A percentile compares a stretch with the other conserved stretches of the same genome.
phyloP scores from a whole-genome alignment of 2,888 invertebrate genomes.

The Leptura quadrifasciata region DNA sequence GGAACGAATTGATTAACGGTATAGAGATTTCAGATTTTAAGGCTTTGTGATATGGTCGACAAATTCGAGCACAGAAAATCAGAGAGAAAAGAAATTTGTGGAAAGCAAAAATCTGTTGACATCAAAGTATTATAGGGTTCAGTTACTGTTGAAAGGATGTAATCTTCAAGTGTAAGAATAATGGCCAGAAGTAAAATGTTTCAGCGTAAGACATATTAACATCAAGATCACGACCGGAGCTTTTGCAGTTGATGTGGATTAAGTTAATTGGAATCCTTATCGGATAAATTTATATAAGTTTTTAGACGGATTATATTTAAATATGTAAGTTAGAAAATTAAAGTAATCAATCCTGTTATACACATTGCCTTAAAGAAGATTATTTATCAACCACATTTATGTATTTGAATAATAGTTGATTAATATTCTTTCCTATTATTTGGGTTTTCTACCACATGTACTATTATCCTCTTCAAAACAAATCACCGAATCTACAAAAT shows the following conservation, averaged over 20 bases:
- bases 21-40: not conserved
- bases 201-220: constrained; percentile 30
- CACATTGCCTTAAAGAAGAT: too few species aligned
- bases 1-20: not conserved
- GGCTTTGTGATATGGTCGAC: not conserved
- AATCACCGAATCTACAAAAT: too few species aligned
- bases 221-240: constrained; percentile 17
- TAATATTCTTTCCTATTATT: too few species aligned
- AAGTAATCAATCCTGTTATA: too few species aligned
- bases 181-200: constrained; percentile 34
- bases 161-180: constrained; percentile 35
- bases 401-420: too few species aligned
- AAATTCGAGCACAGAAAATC: not conserved
- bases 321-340: not conserved
- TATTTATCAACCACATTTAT: too few species aligned
- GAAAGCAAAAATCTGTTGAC: constrained; percentile 23
- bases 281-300: constrained; percentile 8
- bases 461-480: too few species aligned
- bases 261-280: constrained; percentile 33
- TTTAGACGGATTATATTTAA: not conserved
- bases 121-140: constrained; percentile 23
- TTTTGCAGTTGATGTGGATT: constrained; percentile 12
- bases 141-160: constrained; percentile 24
- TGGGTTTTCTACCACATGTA: too few species aligned
- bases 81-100: constrained; percentile 13